Conservation (phyloP, 1,140 invertebrate genomes). For the Drosophila kepulauana region DNA sequence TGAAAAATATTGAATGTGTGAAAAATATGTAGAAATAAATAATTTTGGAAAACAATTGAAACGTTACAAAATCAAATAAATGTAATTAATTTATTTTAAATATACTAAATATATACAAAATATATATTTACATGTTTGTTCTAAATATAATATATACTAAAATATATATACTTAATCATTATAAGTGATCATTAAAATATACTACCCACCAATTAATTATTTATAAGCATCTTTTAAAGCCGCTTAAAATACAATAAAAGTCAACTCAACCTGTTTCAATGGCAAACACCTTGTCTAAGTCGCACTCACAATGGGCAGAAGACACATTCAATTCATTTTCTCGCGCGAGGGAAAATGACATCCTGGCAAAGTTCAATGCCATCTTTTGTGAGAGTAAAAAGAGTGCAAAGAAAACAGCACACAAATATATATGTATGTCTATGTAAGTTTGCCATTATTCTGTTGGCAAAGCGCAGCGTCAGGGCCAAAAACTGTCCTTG, state of each 20-base stretch:
- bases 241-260: background rate
- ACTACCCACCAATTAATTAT: background rate
- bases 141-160: too few relatives aligned
- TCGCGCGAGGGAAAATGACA: slow-evolving; percentile 24
- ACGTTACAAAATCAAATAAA: too few relatives aligned
- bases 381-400: slow-evolving; percentile 21
- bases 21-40: too few relatives aligned
- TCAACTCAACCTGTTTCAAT: background rate
- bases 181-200: too few relatives aligned
- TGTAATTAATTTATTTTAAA: too few relatives aligned
- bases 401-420: slow-evolving; percentile 1
- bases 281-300: slow-evolving; percentile 24
- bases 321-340: slow-evolving; percentile 17
- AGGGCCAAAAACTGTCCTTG: slow-evolving; percentile 58
- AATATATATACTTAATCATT: background rate
- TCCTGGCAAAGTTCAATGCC: slow-evolving; percentile 58
- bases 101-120: too few relatives aligned
- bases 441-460: slow-evolving; percentile 53
- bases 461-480: slow-evolving; percentile 42
- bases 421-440: slow-evolving; percentile 1
- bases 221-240: background rate
- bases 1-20: too few relatives aligned
- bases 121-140: too few relatives aligned
- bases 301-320: slow-evolving; percentile 7
- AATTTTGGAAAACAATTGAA: too few relatives aligned